Percentiles rank a stretch among this genome's conserved stretches.
phyloP scores from a whole-genome alignment of 2,113 vertebrate genomes.

The Anoplopoma fimbria region DNA sequence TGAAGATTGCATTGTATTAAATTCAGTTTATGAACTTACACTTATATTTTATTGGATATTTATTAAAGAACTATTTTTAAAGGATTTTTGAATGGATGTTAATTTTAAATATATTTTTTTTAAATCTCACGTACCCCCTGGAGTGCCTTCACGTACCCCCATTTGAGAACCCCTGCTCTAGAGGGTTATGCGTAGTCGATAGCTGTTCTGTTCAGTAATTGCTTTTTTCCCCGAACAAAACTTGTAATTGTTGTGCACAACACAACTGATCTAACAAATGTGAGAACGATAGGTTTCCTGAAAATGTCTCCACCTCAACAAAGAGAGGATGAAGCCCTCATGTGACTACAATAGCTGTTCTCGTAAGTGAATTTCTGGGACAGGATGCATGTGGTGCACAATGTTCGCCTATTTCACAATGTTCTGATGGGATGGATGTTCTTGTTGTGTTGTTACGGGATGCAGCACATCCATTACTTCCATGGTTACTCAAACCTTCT shows the following conservation, averaged over 20 bases:
- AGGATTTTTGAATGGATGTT: too few species aligned
- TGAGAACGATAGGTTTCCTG: not conserved
- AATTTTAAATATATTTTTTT: too few species aligned
- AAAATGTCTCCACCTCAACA: not conserved
- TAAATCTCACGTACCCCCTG: too few species aligned
- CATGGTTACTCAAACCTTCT: conserved; percentile 1
- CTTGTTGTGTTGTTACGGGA: conserved; percentile 1
- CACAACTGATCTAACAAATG: not conserved
- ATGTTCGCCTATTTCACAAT: not conserved
- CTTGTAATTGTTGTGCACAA: not conserved
- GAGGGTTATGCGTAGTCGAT: too few species aligned
- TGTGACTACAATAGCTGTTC: not conserved
- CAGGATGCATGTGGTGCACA: not conserved
- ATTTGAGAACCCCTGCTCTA: too few species aligned
- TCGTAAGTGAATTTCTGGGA: not conserved
- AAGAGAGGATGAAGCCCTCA: not conserved
- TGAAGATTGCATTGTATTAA: too few species aligned
- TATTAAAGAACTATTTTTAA: too few species aligned
- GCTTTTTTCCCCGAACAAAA: not conserved
- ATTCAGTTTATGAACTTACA: too few species aligned
- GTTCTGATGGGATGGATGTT: conserved; percentile 1
- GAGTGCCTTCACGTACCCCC: too few species aligned
- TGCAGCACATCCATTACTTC: conserved; percentile 5
- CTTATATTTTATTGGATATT: too few species aligned
- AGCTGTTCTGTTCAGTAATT: not conserved